Percentiles rank a stretch among this genome's conserved stretches.
Evolutionary conservation across 1,140 invertebrate species (phyloP).

Genomic region (Formica selysi): DNA sequence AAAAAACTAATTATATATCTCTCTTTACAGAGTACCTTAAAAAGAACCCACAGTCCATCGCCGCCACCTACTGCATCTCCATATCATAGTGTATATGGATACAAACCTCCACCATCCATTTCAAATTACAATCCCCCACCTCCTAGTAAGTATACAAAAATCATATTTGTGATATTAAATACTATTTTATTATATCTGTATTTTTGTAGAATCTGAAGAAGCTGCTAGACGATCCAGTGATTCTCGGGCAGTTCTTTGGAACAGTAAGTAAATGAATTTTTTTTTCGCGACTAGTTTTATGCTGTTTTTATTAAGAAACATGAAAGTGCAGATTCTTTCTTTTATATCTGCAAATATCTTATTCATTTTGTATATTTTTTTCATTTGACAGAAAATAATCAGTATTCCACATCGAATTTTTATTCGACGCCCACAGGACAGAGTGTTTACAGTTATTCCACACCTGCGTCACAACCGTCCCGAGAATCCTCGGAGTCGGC

Average conservation of each 20-base stretch:
- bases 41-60: conserved; percentile 90
- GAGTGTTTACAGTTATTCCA: conserved; percentile 81
- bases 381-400: conserved; percentile 77
- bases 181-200: conserved; percentile 40
- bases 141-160: conserved; percentile 85
- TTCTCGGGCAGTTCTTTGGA: conserved; percentile 92
- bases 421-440: conserved; percentile 80
- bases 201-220: conserved; percentile 91
- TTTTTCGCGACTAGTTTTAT: conserved; percentile 32
- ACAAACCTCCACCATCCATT: conserved; percentile 86
- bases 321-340: background rate
- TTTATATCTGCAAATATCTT: conserved; percentile 24
- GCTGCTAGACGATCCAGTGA: conserved; percentile 91
- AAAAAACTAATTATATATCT: conserved; percentile 2
- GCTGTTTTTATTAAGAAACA: conserved; percentile 19
- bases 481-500: conserved; percentile 80
- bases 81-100: conserved; percentile 87
- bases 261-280: conserved; percentile 88
- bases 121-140: conserved; percentile 84
- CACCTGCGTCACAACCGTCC: conserved; percentile 80
- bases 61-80: conserved; percentile 87
- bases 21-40: conserved; percentile 86
- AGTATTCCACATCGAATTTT: conserved; percentile 82
- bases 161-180: background rate
- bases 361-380: conserved; percentile 29